Percentiles rank a stretch among this genome's conserved stretches.
Evolutionary conservation across 2,888 invertebrate genomes (phyloP).

Genomic region (Andrena camellia): DNA sequence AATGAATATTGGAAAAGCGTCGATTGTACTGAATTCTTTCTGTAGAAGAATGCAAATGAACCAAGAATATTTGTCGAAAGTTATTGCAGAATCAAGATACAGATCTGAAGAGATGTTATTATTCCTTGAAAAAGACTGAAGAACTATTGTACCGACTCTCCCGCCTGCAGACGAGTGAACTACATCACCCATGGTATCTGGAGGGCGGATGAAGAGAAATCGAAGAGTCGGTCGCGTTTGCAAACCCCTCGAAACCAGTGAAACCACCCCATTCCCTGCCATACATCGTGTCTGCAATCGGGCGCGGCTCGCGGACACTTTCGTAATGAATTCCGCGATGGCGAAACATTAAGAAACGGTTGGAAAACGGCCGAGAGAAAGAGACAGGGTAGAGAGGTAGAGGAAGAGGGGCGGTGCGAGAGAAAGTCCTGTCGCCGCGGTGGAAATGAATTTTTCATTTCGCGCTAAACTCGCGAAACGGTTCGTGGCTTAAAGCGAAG

Average conservation of each 20-base stretch:
- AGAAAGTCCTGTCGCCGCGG: slow-evolving; percentile 66
- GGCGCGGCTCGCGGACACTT: slow-evolving; percentile 52
- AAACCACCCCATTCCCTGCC: slow-evolving; percentile 3
- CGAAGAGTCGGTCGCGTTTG: neutral
- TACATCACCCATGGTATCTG: neutral
- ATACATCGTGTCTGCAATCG: slow-evolving; percentile 54
- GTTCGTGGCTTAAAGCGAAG: slow-evolving; percentile 79
- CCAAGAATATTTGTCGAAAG: too few relatives aligned
- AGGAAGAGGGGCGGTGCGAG: slow-evolving; percentile 19
- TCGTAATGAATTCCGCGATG: slow-evolving; percentile 70
- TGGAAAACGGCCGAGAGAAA: slow-evolving; percentile 58
- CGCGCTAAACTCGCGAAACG: slow-evolving; percentile 79
- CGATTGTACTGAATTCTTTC: neutral
- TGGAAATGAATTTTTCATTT: slow-evolving; percentile 80
- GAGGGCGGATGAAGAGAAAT: slow-evolving; percentile 7
- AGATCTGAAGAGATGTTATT: neutral
- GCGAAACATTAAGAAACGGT: slow-evolving; percentile 69
- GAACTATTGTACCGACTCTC: neutral
- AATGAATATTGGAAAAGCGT: slow-evolving; percentile 1
- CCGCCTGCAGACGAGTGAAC: neutral
- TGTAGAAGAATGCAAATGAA: too few relatives aligned
- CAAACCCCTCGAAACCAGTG: neutral
- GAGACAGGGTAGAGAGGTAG: slow-evolving; percentile 11
- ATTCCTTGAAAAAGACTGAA: neutral
- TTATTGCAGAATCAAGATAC: too few relatives aligned